Evolutionary conservation across 2,888 invertebrate genomes (phyloP).

Genomic region (Drosophila quinaria): DNA sequence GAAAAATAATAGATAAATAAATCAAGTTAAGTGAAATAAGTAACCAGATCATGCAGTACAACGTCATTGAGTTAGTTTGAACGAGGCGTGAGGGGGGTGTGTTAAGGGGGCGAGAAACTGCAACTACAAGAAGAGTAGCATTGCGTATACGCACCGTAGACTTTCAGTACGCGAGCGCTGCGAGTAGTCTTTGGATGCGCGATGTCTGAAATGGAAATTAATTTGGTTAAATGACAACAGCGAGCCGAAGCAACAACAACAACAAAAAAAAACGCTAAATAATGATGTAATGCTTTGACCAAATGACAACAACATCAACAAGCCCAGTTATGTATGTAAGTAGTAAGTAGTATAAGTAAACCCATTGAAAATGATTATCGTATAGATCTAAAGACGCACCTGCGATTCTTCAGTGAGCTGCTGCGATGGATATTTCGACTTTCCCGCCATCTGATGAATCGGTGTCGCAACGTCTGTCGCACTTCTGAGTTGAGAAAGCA

Average conservation of each 20-base stretch:
- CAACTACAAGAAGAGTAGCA: conserved; percentile 32
- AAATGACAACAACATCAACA: conserved; percentile 26
- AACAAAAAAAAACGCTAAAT: conserved; percentile 3
- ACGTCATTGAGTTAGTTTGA: conserved; percentile 35
- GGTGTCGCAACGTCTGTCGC: conserved; percentile 93
- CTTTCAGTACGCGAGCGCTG: conserved; percentile 93
- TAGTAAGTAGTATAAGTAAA: conserved; percentile 6
- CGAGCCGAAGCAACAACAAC: conserved; percentile 32
- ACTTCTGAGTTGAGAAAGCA: conserved; percentile 97
- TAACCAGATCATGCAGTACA: conserved; percentile 40
- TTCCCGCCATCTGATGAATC: conserved; percentile 91
- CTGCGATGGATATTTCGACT: conserved; percentile 84
- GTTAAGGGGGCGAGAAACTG: conserved; percentile 18
- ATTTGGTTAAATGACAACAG: conserved; percentile 65
- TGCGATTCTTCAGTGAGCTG: conserved; percentile 82
- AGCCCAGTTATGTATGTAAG: conserved; percentile 16
- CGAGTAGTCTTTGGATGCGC: conserved; percentile 93
- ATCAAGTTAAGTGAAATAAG: conserved; percentile 33
- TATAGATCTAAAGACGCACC: conserved; percentile 63
- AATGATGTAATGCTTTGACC: conserved; percentile 27
- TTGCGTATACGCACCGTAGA: conserved; percentile 88
- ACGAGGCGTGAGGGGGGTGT: conserved; percentile 10
- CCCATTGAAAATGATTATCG: conserved; percentile 14
- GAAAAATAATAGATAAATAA: conserved; percentile 38
- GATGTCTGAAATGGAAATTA: conserved; percentile 87